Base-by-base conservation (phyloP, 2,888 invertebrate species). In the Ligdia adustata region DNA sequence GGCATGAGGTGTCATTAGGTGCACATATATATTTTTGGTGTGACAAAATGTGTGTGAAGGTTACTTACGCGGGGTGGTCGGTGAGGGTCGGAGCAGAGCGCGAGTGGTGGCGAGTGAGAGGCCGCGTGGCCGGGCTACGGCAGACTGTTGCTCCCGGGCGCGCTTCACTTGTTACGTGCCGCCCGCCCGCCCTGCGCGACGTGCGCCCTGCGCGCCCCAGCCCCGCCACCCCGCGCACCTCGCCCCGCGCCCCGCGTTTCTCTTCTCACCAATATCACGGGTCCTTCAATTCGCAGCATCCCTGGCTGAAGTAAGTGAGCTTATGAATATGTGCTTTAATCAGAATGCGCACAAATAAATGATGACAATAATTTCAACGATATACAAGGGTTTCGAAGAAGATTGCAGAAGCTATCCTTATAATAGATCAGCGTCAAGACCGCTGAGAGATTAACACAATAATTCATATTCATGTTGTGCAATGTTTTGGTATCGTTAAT, bases 131-230 rank as follows among this genome's bases (percentile, higher is more conserved):
- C 87, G 89, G 81, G 88, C 88, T 80, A 79, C 87, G 88, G 89
- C 89, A 90, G 88, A 90, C 89, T 90, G 89, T 90, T 90, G 89
- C 89, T 87, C 89, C 89, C 88, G 79, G 89, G 89, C 73, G 81
- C 86, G 84, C 83, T 85, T 88, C 86, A 88, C 89, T 89, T 89
- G 89, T 89, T 89, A 89, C 89, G 79, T 84, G 82, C 84, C 82
- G 68, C 81, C 82, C 82, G 74, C 80, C 76, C 74, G 74, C 78
- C 79, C 79, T 74, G 76, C 78, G 74, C 60, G 68, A 62, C 60
- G 60, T 66, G 61, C 69, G 72, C 71, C 65, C 66, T 62, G 64
- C 71, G 59, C 66, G 50, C 68, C 63, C 59, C 62, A 64, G 55
- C 59, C 58, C 60, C 66, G 69, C 74, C 66, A 66, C 61, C 56